Conservation (phyloP, 2,797 vertebrate genomes). For the Odontamblyopus rebecca region DNA sequence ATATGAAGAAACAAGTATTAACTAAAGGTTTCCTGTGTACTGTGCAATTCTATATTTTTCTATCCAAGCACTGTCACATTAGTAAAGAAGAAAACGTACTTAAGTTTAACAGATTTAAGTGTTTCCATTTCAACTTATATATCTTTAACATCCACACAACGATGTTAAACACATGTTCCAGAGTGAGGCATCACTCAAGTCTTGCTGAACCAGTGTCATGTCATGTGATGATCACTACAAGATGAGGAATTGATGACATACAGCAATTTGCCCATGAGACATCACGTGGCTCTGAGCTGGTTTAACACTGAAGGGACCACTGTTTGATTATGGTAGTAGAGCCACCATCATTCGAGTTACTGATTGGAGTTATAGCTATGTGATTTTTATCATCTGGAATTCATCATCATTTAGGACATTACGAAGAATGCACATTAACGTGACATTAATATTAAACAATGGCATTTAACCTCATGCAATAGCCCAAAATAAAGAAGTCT, state of each 20-base stretch:
- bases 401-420: neutral
- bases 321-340: neutral
- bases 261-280: slow-evolving; percentile 3
- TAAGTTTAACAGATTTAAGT: neutral
- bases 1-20: too few species aligned
- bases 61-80: too few species aligned
- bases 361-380: neutral
- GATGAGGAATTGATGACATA: neutral
- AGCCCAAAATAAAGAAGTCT: too few species aligned
- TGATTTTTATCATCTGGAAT: neutral
- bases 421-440: too few species aligned
- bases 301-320: neutral
- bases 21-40: too few species aligned
- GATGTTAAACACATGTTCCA: neutral
- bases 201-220: slow-evolving; percentile 1
- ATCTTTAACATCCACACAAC: neutral
- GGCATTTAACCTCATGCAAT: too few species aligned
- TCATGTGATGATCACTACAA: slow-evolving; percentile 4
- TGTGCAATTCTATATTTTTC: too few species aligned
- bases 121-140: neutral
- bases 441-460: too few species aligned
- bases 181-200: neutral
- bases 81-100: too few species aligned
- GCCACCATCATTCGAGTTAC: neutral
- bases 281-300: slow-evolving; percentile 9